Conservation (phyloP, 1,140 invertebrate genomes). For the Manduca sexta region DNA sequence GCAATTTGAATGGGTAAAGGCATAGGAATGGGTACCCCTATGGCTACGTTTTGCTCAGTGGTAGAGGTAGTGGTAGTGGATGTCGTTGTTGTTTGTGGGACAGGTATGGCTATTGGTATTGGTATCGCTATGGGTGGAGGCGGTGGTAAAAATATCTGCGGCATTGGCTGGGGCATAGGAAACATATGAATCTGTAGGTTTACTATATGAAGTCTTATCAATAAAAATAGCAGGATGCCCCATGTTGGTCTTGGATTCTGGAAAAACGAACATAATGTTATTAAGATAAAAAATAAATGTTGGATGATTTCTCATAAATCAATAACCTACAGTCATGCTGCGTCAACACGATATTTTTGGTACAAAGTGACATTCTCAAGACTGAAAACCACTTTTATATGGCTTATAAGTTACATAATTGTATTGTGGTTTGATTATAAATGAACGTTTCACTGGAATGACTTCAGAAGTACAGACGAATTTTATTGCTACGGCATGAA, state of each 20-base stretch:
- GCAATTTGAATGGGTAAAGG: too few relatives aligned
- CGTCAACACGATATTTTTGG: not conserved
- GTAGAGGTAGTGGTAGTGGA: too few relatives aligned
- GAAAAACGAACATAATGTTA: not conserved
- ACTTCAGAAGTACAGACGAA: too few relatives aligned
- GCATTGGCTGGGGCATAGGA: slow-evolving; percentile 2
- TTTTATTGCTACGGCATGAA: too few relatives aligned
- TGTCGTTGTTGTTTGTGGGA: too few relatives aligned
- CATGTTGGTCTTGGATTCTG: slow-evolving; percentile 8
- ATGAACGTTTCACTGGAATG: too few relatives aligned
- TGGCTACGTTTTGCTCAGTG: too few relatives aligned
- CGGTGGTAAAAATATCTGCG: slow-evolving; percentile 15
- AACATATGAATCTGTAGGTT: slow-evolving; percentile 4
- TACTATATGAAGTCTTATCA: not conserved
- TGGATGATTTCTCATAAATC: too few relatives aligned
- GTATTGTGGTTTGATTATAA: slow-evolving; percentile 13
- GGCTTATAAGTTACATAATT: slow-evolving; percentile 28
- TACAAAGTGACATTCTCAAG: slow-evolving; percentile 11
- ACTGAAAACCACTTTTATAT: slow-evolving; percentile 22
- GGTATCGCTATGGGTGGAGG: too few relatives aligned
- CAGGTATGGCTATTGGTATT: too few relatives aligned
- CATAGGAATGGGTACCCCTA: too few relatives aligned
- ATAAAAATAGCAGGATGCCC: not conserved
- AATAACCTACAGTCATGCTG: not conserved
- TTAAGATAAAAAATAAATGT: too few relatives aligned